These are phyloP conservation scores for Prolemur simus DNA, from an alignment of 2,113 vertebrate genomes.

Conservation along the genomic window DNA sequence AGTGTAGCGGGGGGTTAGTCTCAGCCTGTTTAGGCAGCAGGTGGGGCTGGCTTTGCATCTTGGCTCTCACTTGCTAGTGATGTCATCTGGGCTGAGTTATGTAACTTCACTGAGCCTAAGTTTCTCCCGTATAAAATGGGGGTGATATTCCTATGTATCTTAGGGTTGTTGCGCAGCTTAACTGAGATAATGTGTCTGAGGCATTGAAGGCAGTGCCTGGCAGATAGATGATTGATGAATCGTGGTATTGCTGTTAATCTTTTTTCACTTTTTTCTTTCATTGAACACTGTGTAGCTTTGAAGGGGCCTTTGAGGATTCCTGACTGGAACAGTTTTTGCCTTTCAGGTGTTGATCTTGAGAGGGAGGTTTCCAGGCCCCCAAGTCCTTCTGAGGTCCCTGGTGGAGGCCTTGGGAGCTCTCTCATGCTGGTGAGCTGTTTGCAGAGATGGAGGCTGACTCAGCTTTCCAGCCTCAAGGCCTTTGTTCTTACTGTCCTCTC, in stretches of 20 bases:
- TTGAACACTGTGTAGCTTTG: background rate
- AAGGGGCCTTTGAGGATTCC: background rate
- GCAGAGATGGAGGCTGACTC: background rate
- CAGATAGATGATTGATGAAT: background rate
- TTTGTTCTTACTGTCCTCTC: background rate
- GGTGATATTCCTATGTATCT: background rate
- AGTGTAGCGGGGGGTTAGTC: too few species aligned
- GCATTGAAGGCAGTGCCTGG: accelerated
- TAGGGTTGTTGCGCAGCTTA: background rate
- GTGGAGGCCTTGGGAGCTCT: background rate
- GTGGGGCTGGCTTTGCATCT: background rate
- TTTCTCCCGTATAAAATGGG: background rate
- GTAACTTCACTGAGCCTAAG: background rate
- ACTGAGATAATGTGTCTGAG: background rate
- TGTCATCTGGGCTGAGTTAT: background rate
- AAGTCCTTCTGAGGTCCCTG: background rate
- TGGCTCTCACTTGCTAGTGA: background rate
- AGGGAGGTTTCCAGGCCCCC: background rate
- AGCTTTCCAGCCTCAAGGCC: background rate
- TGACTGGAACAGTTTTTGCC: background rate
- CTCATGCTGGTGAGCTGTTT: background rate
- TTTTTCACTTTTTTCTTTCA: background rate
- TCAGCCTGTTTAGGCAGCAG: background rate
- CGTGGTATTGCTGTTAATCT: background rate
- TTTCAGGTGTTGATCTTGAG: background rate